These are phyloP conservation scores for roundworm (Caenorhabditis elegans) DNA, from an alignment of 1,140 invertebrate genomes.

Conservation along the genomic window DNA sequence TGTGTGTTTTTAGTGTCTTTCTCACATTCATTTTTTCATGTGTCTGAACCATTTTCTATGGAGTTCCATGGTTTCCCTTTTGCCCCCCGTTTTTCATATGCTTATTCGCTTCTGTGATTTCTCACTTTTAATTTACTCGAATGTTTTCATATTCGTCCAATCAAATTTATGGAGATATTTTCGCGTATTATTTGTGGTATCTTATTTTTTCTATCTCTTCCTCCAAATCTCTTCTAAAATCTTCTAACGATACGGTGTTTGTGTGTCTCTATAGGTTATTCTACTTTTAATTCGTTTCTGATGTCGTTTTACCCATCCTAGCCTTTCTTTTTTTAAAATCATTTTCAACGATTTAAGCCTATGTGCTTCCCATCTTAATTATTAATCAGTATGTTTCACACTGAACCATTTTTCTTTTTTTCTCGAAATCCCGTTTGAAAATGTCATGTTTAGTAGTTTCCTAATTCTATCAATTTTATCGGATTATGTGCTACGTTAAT, in stretches of 20 bases:
- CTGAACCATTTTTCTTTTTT: background rate
- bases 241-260: conserved; percentile 16
- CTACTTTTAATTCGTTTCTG: background rate
- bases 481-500: background rate
- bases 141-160: background rate
- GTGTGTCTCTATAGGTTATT: background rate
- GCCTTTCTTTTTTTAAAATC: no score
- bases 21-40: background rate
- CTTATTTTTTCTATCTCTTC: background rate
- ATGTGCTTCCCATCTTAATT: no score
- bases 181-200: background rate
- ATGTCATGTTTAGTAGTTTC: no score
- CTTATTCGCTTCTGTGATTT: conserved; percentile 30
- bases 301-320: background rate
- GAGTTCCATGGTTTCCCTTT: background rate
- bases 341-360: no score
- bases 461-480: no score
- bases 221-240: background rate
- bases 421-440: background rate
- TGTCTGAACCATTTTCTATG: background rate
- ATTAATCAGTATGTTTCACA: no score
- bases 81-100: background rate
- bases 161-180: background rate
- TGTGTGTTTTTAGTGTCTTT: background rate
- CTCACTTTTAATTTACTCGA: background rate